These are phyloP conservation scores for Athalia cordata DNA, from an alignment of 2,888 invertebrate genomes.

Conservation along the genomic window DNA sequence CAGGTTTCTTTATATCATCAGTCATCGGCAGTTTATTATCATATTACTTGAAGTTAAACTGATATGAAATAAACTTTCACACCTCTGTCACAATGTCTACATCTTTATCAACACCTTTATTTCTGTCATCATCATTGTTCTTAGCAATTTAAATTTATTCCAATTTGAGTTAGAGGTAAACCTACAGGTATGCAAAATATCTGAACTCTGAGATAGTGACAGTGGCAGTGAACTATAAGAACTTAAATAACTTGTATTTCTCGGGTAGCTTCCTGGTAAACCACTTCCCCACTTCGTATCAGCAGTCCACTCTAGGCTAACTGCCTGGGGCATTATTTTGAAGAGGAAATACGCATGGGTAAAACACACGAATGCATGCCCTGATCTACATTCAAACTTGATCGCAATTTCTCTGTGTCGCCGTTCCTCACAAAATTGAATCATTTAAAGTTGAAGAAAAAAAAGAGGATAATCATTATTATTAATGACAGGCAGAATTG, in stretches of 20 bases:
- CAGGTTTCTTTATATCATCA: not conserved
- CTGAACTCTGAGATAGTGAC: not conserved
- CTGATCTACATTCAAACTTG: slow-evolving; percentile 35
- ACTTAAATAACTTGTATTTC: slow-evolving; percentile 26
- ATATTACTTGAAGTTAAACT: not conserved
- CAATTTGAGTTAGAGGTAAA: not conserved
- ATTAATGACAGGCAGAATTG: slow-evolving; percentile 3
- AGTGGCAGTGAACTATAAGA: slow-evolving; percentile 29
- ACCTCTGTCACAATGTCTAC: not conserved
- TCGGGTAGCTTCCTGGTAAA: slow-evolving; percentile 30
- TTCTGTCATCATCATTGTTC: not conserved
- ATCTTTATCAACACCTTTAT: not conserved
- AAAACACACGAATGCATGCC: slow-evolving; percentile 15
- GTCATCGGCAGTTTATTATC: not conserved
- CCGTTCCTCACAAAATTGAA: slow-evolving; percentile 6
- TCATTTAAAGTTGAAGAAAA: not conserved
- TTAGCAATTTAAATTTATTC: not conserved
- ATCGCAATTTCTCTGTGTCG: slow-evolving; percentile 19
- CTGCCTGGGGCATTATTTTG: slow-evolving; percentile 12
- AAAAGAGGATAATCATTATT: not conserved
- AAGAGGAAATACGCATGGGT: slow-evolving; percentile 16
- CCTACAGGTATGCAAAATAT: too few species aligned
- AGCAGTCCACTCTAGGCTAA: slow-evolving; percentile 28
- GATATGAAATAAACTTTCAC: not conserved
- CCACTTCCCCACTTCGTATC: slow-evolving; percentile 36